Evolutionary conservation across 2,797 vertebrate genomes (phyloP), one percentile per base, ranked within the genome.

Genomic region (Borostomias antarcticus): DNA sequence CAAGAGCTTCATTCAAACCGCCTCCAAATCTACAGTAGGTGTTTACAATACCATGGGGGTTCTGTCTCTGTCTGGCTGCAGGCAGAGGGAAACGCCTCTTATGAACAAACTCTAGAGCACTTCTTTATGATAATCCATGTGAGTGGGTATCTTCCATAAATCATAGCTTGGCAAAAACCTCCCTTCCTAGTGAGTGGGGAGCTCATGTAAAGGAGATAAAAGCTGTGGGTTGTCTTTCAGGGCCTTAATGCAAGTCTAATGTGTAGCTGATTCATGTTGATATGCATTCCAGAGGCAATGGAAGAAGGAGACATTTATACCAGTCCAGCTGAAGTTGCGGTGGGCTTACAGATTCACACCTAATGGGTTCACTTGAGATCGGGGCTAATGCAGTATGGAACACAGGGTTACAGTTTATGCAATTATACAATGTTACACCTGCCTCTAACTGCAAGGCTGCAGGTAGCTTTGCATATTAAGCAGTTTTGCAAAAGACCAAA

Each of bases 161-260:
- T 85, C 77, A 68, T 32, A 68, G 79, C 72, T 77, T 83, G 68
- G 56, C 62, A 47, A 74, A 75, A 72, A 62, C 61, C 9, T 70
- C 47, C 35, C 26, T 71, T 63, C 62, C 73, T 76, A 19, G 63
- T 67, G 73, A 83, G 73, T 68, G 25, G 61, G 74, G 76, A 75
- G 75, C 58, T 76, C 77, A 82, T 75, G 77, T 70, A 82, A 78
- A 89, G 76, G 72, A 80, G 78, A 80, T 76, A 74, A 80, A 85
- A 85, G 76, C 75, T 66, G 80, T 78, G 79, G 77, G 76, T 71
- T 81, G 84, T 82, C 82, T 73, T 82, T 74, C 64, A 73, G 82
- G 75, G 80, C 82, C 72, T 79, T 85, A 74, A 80, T 86, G 85
- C 80, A 88, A 86, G 82, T 83, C 79, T 85, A 87, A 88, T 84